Percentiles rank a stretch among this genome's conserved stretches.
These are phyloP conservation scores for Drosophila pseudoananassae DNA, from an alignment of 1,140 invertebrate genomes.

Conservation along the genomic window DNA sequence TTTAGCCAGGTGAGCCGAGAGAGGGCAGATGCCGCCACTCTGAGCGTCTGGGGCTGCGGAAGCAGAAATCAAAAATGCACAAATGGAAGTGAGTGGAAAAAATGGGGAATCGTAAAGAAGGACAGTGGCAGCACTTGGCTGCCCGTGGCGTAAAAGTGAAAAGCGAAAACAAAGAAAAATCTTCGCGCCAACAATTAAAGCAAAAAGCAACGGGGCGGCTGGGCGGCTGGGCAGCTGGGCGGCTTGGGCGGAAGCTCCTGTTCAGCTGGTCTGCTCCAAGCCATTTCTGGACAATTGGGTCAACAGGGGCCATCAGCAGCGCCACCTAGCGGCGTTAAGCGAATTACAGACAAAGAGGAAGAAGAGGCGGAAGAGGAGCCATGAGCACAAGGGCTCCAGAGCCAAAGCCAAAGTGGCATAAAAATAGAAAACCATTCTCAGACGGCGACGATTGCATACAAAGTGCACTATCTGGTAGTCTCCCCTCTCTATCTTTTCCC, in stretches of 20 bases:
- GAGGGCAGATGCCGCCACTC: slow-evolving; percentile 6
- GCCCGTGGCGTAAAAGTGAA: slow-evolving; percentile 42
- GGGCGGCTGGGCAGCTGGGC: neutral
- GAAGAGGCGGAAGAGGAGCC: neutral
- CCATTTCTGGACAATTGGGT: slow-evolving; percentile 66
- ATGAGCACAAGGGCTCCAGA: slow-evolving; percentile 1
- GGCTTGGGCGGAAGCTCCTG: slow-evolving; percentile 1
- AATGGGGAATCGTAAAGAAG: slow-evolving; percentile 5
- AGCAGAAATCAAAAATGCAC: slow-evolving; percentile 59
- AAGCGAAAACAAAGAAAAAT: slow-evolving; percentile 43
- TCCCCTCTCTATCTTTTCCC: neutral
- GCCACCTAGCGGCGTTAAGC: slow-evolving; percentile 74
- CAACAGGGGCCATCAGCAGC: slow-evolving; percentile 65
- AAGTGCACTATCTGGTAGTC: slow-evolving; percentile 50
- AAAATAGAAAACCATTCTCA: slow-evolving; percentile 66
- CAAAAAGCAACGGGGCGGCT: slow-evolving; percentile 5
- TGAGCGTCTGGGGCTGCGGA: slow-evolving; percentile 11
- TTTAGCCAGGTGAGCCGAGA: slow-evolving; percentile 20
- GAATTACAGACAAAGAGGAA: slow-evolving; percentile 53
- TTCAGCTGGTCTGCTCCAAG: slow-evolving; percentile 17
- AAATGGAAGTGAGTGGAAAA: slow-evolving; percentile 13
- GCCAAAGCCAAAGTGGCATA: slow-evolving; percentile 67
- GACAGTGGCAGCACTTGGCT: slow-evolving; percentile 20
- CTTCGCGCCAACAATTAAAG: slow-evolving; percentile 46
- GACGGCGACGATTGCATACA: slow-evolving; percentile 61